Evolutionary conservation across 2,888 invertebrate genomes (phyloP), one percentile per base, ranked within the genome.

Genomic region (Dolomedes plantarius): DNA sequence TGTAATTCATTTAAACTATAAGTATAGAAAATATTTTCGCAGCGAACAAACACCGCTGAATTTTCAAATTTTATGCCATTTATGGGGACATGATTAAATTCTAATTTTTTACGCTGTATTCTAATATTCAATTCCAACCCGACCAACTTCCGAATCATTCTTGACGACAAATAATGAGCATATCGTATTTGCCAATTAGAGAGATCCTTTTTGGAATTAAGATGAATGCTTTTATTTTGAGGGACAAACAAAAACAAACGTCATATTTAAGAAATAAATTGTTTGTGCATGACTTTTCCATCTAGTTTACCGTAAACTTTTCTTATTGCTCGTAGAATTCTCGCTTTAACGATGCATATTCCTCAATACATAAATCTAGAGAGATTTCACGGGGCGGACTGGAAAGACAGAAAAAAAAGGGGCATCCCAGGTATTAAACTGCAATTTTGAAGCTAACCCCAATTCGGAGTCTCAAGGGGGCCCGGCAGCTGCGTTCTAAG

Each of bases 371-470:
- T 11, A 56, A 56, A 23, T 23, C 56, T 56, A 56, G 6, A 56
- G 56, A 56, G 56, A 56, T 56, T 23, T 19, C 56, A 16, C 46
- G 16, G 7, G 46, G 46, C 2, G 13, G 13, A 5, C n/a, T n/a
- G n/a, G n/a, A n/a, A 9, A 23, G 23, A 56, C 56, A 32, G 67
- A 36, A 36, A 32, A 19, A 71, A 78, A 64, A 78, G 39, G 36
- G 32, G 50, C 19, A 67, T 23, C 32, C 19, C 6, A 32, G 72
- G 77, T 68, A 77, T 77, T 85, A 77, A 77, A 77, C 77, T 73
- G 77, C 32, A 85, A 72, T 77, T 77, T 77, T 31, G 77, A 56
- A 27, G 71, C 56, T 50, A 73, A 73, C 64, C 75, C n/a, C 73
- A 19, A 36, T 39, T 56, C 36, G 5, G 23, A 16, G 23, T 39